Percentiles rank a stretch among this genome's conserved stretches.
Conservation (phyloP, 1,140 invertebrate genomes). For the Bombus polaris region DNA sequence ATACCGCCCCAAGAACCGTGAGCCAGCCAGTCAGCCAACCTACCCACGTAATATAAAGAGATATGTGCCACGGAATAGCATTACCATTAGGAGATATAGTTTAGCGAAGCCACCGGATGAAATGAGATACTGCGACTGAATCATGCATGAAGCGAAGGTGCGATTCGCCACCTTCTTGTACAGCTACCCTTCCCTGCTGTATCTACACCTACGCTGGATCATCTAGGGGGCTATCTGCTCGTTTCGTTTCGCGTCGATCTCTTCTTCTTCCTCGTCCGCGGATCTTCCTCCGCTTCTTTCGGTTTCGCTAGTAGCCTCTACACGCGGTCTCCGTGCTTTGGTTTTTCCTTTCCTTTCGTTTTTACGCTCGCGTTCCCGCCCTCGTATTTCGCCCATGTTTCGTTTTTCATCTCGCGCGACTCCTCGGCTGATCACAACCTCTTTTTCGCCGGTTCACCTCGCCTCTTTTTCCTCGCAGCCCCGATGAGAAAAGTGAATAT, state of each 20-base stretch:
- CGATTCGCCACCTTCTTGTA: constrained; percentile 75
- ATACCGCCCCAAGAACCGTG: constrained; percentile 71
- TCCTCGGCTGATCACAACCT: constrained; percentile 8
- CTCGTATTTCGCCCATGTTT: background rate
- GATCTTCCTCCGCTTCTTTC: background rate
- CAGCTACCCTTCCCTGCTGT: background rate
- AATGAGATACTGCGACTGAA: constrained; percentile 83
- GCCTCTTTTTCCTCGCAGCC: constrained; percentile 41
- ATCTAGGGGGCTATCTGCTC: constrained; percentile 38
- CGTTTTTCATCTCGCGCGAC: constrained; percentile 36
- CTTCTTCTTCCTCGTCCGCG: background rate
- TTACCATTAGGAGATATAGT: constrained; percentile 83
- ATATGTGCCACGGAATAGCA: constrained; percentile 81
- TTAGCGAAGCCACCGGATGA: constrained; percentile 81
- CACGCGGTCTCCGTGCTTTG: no score
- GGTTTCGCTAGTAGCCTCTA: no score
- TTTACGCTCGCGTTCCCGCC: background rate
- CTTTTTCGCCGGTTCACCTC: constrained; percentile 24
- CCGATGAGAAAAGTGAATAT: constrained; percentile 81
- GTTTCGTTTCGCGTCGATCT: background rate
- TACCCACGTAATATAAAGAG: constrained; percentile 81
- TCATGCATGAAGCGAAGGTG: constrained; percentile 82
- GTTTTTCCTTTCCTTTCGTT: background rate
- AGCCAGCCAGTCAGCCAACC: constrained; percentile 71
- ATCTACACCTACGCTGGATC: constrained; percentile 15